phyloP scores from a whole-genome alignment of 2,113 vertebrate genomes.

The Oryzias woworae region DNA sequence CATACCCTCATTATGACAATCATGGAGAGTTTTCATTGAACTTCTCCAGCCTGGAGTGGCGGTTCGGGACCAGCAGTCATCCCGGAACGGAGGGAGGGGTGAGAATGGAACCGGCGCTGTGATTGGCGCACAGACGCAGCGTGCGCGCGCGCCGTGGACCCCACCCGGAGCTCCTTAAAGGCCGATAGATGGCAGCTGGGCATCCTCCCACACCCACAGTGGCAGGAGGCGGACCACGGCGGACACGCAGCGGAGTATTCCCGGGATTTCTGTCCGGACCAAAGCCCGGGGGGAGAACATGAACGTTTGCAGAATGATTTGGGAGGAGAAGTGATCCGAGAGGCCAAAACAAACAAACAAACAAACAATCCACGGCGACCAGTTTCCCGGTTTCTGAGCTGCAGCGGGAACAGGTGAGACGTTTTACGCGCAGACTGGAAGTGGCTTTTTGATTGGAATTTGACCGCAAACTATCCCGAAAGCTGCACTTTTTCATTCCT shows the following conservation, averaged over 20 bases:
- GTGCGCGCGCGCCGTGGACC: slow-evolving; percentile 77
- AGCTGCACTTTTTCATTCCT: too few species aligned
- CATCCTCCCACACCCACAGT: slow-evolving; percentile 57
- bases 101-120: slow-evolving; percentile 48
- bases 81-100: not conserved
- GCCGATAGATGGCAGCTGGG: slow-evolving; percentile 85
- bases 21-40: too few species aligned
- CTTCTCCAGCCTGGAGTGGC: not conserved
- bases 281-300: not conserved
- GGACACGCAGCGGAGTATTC: slow-evolving; percentile 13
- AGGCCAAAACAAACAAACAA: not conserved
- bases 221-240: slow-evolving; percentile 3
- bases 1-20: too few species aligned
- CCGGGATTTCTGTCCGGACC: slow-evolving; percentile 14
- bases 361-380: not conserved
- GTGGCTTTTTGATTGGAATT: not conserved
- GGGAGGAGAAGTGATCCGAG: slow-evolving; percentile 21
- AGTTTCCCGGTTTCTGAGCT: slow-evolving; percentile 12
- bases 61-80: slow-evolving; percentile 7
- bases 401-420: slow-evolving; percentile 49
- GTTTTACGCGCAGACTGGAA: slow-evolving; percentile 21
- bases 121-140: slow-evolving; percentile 86
- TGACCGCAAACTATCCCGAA: too few species aligned
- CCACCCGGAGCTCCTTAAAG: slow-evolving; percentile 89
- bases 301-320: slow-evolving; percentile 41